Evolutionary conservation across 2,113 vertebrate genomes (phyloP).

Genomic region (Zootoca vivipara): DNA sequence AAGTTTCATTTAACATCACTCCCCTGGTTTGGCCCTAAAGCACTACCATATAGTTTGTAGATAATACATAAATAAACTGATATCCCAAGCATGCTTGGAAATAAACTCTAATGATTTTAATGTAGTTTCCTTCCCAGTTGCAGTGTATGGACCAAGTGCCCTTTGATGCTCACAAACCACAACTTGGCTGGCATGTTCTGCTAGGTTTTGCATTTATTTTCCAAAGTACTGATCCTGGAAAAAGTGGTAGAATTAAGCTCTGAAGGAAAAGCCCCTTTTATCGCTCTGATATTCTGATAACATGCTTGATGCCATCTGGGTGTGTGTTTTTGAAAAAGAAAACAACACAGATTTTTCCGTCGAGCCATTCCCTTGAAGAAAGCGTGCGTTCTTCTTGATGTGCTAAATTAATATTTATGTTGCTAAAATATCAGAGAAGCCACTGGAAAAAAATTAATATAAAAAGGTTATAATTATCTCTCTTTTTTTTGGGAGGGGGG

Average conservation of each 20-base stretch:
- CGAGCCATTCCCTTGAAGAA: slow-evolving; percentile 19
- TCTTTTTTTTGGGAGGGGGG: neutral
- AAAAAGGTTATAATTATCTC: slow-evolving; percentile 81
- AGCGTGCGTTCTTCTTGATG: slow-evolving; percentile 64
- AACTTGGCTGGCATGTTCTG: neutral
- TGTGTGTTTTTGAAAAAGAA: slow-evolving; percentile 22
- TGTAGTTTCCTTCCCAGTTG: neutral
- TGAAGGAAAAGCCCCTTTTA: neutral
- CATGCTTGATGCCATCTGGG: slow-evolving; percentile 34
- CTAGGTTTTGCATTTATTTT: slow-evolving; percentile 38
- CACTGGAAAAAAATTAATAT: slow-evolving; percentile 75
- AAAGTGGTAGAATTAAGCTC: slow-evolving; percentile 20
- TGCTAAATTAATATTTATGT: slow-evolving; percentile 79
- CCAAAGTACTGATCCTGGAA: slow-evolving; percentile 42
- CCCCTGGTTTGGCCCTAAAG: neutral
- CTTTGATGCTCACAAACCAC: slow-evolving; percentile 52
- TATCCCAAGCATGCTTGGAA: neutral
- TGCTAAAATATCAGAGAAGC: slow-evolving; percentile 76
- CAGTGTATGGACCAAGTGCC: neutral
- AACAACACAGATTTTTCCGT: slow-evolving; percentile 35
- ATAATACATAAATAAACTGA: neutral
- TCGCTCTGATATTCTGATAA: slow-evolving; percentile 30
- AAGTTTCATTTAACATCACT: neutral
- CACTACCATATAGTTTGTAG: neutral
- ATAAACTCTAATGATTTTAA: neutral